Conservation (phyloP, 2,797 vertebrate genomes). For the Sternarchorhynchus goeldii region DNA sequence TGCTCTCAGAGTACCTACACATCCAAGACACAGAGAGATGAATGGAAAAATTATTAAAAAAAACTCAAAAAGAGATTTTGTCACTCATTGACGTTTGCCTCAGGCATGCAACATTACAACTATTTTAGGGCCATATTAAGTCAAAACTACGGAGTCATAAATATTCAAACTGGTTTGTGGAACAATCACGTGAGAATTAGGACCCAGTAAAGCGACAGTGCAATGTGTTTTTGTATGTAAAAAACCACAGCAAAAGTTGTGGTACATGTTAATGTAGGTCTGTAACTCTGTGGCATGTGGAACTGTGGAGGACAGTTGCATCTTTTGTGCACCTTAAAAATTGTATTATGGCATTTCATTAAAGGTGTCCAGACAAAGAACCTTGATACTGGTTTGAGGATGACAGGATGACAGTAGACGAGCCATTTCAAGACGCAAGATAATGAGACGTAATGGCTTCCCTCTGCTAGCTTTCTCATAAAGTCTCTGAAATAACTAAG, state of each 20-base stretch:
- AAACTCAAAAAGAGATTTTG: conserved; percentile 29
- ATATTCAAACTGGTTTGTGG: conserved; percentile 11
- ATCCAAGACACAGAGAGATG: conserved; percentile 36
- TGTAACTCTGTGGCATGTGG: conserved; percentile 28
- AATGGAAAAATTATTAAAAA: conserved; percentile 40
- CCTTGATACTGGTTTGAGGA: conserved; percentile 45
- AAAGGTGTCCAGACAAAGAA: conserved; percentile 21
- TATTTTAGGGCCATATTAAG: background rate
- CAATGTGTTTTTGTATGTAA: background rate
- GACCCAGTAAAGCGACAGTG: conserved; percentile 24
- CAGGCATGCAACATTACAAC: conserved; percentile 9
- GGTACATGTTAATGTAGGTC: background rate
- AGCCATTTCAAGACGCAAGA: conserved; percentile 59
- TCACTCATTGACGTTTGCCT: conserved; percentile 23
- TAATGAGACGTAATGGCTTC: conserved; percentile 69
- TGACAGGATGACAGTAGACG: conserved; percentile 57
- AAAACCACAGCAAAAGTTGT: background rate
- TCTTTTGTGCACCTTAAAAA: conserved; percentile 25
- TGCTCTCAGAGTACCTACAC: conserved; percentile 5
- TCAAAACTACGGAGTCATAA: background rate
- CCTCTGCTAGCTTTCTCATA: conserved; percentile 60
- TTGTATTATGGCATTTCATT: conserved; percentile 30
- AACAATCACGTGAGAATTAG: conserved; percentile 18
- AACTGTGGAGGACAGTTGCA: conserved; percentile 34
- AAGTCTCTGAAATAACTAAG: conserved; percentile 69